A percentile compares a stretch with the other conserved stretches of the same genome.
Evolutionary conservation across 2,888 invertebrate genomes (phyloP).

Genomic region (Scaptomyza flava): DNA sequence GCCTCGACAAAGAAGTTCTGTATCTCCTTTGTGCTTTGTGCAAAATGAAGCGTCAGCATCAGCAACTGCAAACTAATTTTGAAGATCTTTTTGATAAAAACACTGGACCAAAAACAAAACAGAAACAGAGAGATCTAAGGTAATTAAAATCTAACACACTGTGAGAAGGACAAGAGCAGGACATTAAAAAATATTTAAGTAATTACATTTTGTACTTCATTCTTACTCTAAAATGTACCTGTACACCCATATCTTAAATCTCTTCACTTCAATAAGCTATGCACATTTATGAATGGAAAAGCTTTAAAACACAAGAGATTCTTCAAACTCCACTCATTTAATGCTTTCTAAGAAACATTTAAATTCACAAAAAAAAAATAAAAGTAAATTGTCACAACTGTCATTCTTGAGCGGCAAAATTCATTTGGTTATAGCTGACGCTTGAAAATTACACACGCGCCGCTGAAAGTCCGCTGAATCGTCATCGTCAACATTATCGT

Average conservation of each 20-base stretch:
- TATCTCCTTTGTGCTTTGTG: background rate
- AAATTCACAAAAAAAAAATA: conserved; percentile 7
- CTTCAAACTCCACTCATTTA: background rate
- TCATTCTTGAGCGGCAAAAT: conserved; percentile 3
- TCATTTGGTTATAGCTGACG: conserved; percentile 7
- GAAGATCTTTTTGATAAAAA: conserved; percentile 39
- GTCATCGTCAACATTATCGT: conserved; percentile 38
- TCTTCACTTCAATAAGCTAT: background rate
- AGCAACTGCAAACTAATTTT: conserved; percentile 20
- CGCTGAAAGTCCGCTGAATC: conserved; percentile 27
- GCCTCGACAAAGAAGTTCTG: conserved; percentile 50
- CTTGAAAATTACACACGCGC: conserved; percentile 10
- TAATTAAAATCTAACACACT: conserved; percentile 5
- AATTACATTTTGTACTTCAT: too few relatives aligned
- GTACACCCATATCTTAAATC: background rate
- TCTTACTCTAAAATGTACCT: too few relatives aligned
- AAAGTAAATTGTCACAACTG: conserved; percentile 5
- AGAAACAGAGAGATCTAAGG: background rate
- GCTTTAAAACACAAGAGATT: background rate
- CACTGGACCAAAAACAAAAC: conserved; percentile 5
- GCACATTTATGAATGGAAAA: background rate
- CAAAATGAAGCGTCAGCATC: conserved; percentile 11
- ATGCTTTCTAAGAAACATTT: conserved; percentile 9
- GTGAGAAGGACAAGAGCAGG: background rate
- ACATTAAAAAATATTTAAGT: background rate